Base-by-base conservation (phyloP, 2,113 vertebrate species). In the Corydoras maculifer region DNA sequence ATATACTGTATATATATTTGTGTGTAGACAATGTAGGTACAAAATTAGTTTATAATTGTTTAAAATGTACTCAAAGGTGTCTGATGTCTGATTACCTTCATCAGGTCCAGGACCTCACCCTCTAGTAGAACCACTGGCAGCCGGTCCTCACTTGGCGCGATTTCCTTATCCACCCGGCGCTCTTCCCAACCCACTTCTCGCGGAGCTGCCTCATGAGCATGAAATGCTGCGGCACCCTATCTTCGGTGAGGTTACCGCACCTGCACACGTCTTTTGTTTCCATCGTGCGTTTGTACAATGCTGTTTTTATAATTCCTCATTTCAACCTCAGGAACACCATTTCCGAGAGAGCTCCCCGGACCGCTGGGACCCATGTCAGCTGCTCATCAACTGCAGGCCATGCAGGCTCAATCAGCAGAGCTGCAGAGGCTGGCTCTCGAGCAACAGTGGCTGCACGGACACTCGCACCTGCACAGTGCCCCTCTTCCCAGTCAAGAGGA, bases 321-420 rank as follows among this genome's bases (percentile, higher is more conserved):
- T 25, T 25, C 18, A 25, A 25, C 18, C 29, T 31, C 69, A 96
- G 94, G 92, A 75, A 88, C 89, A 75, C 93, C 91, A 0, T 99
- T 98, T 70, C 94, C 91, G 7, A 89, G 95, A 76, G 95, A 98
- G 64, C 90, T 98, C 79, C 95, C 93, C 13, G 94, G 93, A 55
- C 91, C 90, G 25, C 92, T 97, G 66, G 94, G 93, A 54, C 97
- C 91, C 9, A 98, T 99, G 95, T 98, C 97, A 0, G 97, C 97
- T 0, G 95, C 97, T 29, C 97, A 99, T 82, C 97, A 99, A 80
- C 91, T 99, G 61, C 97, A 99, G 86, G 97, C 95, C 78, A 98
- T 98, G 97, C 97, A 99, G 0, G 96, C 95, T 61, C 97, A 98
- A 90, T 98, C 96, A 0, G 95, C 95, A 5, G 97, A 99, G 89